Conservation (phyloP, 2,797 vertebrate species). For the Siniperca scherzeri region DNA sequence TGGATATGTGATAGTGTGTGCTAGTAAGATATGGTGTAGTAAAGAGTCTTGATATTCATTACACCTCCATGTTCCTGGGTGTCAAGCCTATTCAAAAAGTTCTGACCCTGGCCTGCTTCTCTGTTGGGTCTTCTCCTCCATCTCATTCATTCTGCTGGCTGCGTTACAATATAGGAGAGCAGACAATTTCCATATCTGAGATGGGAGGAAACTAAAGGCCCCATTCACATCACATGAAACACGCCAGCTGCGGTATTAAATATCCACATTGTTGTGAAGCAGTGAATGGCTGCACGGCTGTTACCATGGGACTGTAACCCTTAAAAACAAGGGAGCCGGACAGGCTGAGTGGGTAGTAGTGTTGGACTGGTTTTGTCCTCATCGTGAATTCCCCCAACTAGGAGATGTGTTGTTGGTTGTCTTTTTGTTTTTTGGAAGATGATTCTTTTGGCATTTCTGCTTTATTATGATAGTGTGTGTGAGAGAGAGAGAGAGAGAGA, state of each 20-base stretch:
- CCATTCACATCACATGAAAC: conserved; percentile 77
- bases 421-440: no score
- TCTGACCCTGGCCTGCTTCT: conserved; percentile 15
- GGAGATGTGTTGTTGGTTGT: conserved; percentile 11
- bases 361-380: conserved; percentile 30
- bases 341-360: conserved; percentile 30
- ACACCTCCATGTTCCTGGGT: neutral
- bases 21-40: neutral
- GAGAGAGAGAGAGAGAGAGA: no score
- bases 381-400: conserved; percentile 1
- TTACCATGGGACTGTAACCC: conserved; percentile 69
- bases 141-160: conserved; percentile 36
- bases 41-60: conserved; percentile 8
- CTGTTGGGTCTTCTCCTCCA: conserved; percentile 18
- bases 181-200: conserved; percentile 69
- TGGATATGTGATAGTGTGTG: conserved; percentile 15
- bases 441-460: no score
- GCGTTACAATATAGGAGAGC: conserved; percentile 51
- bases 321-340: conserved; percentile 58
- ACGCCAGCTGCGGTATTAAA: conserved; percentile 80
- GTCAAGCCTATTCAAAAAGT: conserved; percentile 37
- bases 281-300: conserved; percentile 66
- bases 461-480: no score
- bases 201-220: conserved; percentile 69
- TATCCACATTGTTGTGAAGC: conserved; percentile 78